A percentile compares a stretch with the other conserved stretches of the same genome.
These are phyloP conservation scores for Drosophila mayaguana DNA, from an alignment of 2,888 invertebrate genomes.

Conservation along the genomic window DNA sequence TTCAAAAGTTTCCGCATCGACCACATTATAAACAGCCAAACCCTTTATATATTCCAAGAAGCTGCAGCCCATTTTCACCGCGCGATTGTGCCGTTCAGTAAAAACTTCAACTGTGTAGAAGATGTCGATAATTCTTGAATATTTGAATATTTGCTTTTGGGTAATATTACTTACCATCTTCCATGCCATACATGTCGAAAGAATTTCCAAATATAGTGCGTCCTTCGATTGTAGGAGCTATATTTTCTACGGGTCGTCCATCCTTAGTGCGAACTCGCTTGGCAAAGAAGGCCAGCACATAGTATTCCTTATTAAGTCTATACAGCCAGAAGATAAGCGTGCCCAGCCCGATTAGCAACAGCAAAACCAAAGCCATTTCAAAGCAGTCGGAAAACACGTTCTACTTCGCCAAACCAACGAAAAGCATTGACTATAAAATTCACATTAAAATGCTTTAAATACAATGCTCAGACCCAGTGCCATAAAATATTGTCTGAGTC, in stretches of 20 bases:
- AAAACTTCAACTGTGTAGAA: constrained; percentile 61
- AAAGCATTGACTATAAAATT: constrained; percentile 12
- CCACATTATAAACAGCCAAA: constrained; percentile 61
- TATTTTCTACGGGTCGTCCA: constrained; percentile 66
- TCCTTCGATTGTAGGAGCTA: constrained; percentile 58
- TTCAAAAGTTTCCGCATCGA: constrained; percentile 75
- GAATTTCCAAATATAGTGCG: constrained; percentile 67
- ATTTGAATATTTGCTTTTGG: not conserved
- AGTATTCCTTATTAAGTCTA: constrained; percentile 60
- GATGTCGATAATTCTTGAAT: rapidly evolving
- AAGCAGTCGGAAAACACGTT: not conserved
- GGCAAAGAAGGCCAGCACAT: constrained; percentile 58
- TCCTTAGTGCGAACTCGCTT: constrained; percentile 67
- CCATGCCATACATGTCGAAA: constrained; percentile 20
- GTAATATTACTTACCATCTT: constrained; percentile 36
- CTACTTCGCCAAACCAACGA: not conserved
- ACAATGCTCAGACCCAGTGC: not conserved
- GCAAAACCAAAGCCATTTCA: constrained; percentile 33
- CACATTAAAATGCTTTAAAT: not conserved
- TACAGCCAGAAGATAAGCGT: constrained; percentile 55
- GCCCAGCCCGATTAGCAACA: constrained; percentile 40
- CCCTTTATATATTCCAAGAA: constrained; percentile 67
- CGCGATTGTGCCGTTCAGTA: constrained; percentile 12
- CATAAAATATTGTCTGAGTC: not conserved
- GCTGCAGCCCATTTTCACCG: constrained; percentile 41